A percentile compares a stretch with the other conserved stretches of the same genome.
Evolutionary conservation across 2,797 vertebrate species (phyloP).

Genomic region (Poecilia velifera): DNA sequence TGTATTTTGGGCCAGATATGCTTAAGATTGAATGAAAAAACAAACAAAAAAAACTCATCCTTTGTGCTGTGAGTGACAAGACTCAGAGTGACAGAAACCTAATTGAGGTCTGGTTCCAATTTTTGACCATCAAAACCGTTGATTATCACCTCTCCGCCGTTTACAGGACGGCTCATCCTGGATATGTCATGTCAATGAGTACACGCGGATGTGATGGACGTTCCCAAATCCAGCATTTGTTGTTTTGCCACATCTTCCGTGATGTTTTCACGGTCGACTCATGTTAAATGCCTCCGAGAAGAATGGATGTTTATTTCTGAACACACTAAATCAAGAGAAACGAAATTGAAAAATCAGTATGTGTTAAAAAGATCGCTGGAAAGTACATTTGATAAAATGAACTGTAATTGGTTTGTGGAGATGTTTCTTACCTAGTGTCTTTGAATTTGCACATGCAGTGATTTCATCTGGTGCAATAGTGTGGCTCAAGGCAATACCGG

Average conservation of each 20-base stretch:
- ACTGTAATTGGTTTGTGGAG: not conserved
- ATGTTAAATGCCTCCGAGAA: slow-evolving; percentile 12
- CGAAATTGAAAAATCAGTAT: not conserved
- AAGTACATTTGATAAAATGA: not conserved
- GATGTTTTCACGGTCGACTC: not conserved
- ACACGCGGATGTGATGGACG: slow-evolving; percentile 29
- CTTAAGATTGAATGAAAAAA: slow-evolving; percentile 18
- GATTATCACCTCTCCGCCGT: slow-evolving; percentile 61
- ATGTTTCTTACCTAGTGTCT: not conserved
- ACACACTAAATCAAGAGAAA: not conserved
- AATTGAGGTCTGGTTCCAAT: slow-evolving; percentile 49
- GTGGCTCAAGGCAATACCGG: not conserved
- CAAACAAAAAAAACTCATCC: not conserved
- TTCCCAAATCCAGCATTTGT: slow-evolving; percentile 29
- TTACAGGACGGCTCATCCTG: slow-evolving; percentile 42
- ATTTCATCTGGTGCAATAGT: not conserved
- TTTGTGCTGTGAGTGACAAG: slow-evolving; percentile 30
- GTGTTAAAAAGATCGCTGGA: not conserved
- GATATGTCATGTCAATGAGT: slow-evolving; percentile 39
- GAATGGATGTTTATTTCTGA: not conserved
- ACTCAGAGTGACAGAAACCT: slow-evolving; percentile 52
- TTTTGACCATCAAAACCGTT: slow-evolving; percentile 47
- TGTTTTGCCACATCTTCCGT: not conserved
- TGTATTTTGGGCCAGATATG: slow-evolving; percentile 20
- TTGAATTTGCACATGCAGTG: not conserved